These are phyloP conservation scores for Cavia porcellus DNA, from an alignment of 2,113 vertebrate genomes.

Conservation along the genomic window DNA sequence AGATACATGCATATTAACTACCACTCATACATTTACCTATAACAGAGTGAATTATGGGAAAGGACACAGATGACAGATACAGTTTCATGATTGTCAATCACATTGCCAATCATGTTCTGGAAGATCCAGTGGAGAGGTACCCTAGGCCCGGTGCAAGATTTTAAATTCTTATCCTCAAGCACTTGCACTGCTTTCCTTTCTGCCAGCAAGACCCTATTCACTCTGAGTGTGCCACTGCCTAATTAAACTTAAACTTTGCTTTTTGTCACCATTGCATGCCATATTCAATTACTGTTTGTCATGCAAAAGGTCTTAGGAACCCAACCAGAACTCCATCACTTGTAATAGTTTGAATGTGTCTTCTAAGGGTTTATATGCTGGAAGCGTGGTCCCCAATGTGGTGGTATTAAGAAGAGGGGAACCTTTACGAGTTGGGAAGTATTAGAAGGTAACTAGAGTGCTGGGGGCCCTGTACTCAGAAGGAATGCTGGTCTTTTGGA, in stretches of 20 bases:
- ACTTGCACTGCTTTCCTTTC: neutral
- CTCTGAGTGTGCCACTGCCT: neutral
- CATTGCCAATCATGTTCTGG: neutral
- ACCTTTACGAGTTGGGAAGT: neutral
- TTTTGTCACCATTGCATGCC: neutral
- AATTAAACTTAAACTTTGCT: neutral
- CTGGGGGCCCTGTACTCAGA: neutral
- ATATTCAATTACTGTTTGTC: neutral
- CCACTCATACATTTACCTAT: neutral
- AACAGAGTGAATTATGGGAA: neutral
- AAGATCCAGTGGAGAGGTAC: neutral
- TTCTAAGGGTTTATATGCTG: neutral
- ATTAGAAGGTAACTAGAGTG: neutral
- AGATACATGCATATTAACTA: neutral
- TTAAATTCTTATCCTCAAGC: neutral
- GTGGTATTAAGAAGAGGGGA: neutral
- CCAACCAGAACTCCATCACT: neutral
- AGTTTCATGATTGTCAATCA: neutral
- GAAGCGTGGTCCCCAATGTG: neutral
- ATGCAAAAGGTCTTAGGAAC: neutral
- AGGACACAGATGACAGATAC: neutral
- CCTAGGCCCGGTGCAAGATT: neutral
- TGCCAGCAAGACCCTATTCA: neutral
- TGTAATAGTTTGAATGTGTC: neutral
- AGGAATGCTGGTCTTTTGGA: neutral